Conservation (phyloP, 2,888 invertebrate species). For the Cataglyphis livida region DNA sequence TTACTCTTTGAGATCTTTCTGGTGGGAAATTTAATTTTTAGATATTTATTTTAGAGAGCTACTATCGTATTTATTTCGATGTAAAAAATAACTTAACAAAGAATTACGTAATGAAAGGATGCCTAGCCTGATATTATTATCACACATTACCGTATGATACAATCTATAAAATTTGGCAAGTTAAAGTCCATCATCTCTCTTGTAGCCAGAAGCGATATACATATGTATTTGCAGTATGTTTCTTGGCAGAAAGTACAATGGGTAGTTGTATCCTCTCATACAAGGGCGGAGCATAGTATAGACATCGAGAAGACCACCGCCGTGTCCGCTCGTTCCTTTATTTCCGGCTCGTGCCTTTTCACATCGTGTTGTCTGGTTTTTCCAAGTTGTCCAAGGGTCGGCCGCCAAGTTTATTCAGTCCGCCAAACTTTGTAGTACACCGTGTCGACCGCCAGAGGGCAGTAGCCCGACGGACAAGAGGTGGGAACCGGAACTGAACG, state of each 20-base stretch:
- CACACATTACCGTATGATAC: too few relatives aligned
- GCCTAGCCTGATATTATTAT: neutral
- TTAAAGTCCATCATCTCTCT: neutral
- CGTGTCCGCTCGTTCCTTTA: constrained; percentile 58
- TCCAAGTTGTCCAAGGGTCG: constrained; percentile 79
- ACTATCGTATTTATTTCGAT: neutral
- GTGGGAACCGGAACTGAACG: constrained; percentile 82
- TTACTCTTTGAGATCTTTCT: neutral
- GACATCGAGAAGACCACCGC: constrained; percentile 6
- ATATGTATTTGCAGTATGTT: neutral
- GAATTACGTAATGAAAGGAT: neutral
- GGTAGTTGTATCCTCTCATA: neutral
- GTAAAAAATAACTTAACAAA: neutral
- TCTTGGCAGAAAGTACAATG: neutral
- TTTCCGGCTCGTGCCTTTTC: constrained; percentile 71
- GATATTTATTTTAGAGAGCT: neutral
- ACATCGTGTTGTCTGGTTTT: constrained; percentile 71
- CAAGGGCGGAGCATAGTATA: neutral
- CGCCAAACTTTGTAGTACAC: constrained; percentile 85
- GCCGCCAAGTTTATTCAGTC: constrained; percentile 85
- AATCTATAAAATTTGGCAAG: neutral
- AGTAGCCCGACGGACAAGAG: constrained; percentile 80
- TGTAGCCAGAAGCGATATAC: neutral
- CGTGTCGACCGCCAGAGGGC: constrained; percentile 85
- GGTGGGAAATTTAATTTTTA: neutral